These are phyloP conservation scores for Odontomyia ornata DNA, from an alignment of 2,888 invertebrate genomes.

Conservation along the genomic window DNA sequence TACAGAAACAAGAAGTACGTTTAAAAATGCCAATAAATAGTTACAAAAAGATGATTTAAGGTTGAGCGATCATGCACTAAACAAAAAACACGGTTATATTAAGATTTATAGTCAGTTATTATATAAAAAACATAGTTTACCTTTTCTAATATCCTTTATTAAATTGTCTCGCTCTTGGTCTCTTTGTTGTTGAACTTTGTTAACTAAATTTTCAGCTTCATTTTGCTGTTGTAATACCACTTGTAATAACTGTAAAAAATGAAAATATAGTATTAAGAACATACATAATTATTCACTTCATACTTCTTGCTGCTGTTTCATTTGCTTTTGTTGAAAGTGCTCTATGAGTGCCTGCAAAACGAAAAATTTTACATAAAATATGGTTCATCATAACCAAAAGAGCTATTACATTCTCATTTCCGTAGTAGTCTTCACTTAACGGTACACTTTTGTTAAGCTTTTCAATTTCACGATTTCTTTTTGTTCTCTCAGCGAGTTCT, in stretches of 20 bases:
- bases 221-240: constrained; percentile 68
- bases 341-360: constrained; percentile 52
- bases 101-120: no score
- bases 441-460: constrained; percentile 10
- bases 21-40: no score
- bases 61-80: no score
- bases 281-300: no score
- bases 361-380: background rate
- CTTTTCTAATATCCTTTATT: constrained; percentile 70
- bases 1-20: no score
- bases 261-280: constrained; percentile 25
- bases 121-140: constrained; percentile 55
- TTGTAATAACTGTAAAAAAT: constrained; percentile 63
- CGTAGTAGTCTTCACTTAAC: constrained; percentile 49
- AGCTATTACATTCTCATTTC: constrained; percentile 53
- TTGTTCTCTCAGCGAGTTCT: constrained; percentile 48
- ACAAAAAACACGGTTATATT: no score
- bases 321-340: constrained; percentile 52
- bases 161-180: constrained; percentile 71
- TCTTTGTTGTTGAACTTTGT: constrained; percentile 73
- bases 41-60: no score
- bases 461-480: constrained; percentile 15
- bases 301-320: constrained; percentile 54
- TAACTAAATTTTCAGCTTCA: constrained; percentile 73
- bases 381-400: background rate